Conservation (phyloP, 2,797 vertebrate genomes). For the Tinamus major region DNA sequence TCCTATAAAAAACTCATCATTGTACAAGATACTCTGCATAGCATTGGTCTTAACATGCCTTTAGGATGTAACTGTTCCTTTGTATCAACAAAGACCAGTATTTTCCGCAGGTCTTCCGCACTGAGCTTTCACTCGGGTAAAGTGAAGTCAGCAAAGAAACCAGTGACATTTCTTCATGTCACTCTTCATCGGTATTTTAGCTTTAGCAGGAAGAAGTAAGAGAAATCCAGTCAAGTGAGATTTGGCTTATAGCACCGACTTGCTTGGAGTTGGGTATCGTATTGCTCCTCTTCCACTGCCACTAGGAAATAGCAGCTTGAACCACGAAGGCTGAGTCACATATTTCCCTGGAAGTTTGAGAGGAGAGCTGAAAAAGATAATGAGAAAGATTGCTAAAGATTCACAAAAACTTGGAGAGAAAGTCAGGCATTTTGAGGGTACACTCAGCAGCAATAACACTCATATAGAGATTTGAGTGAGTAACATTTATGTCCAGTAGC, state of each 20-base stretch:
- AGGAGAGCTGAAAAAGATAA: conserved; percentile 14
- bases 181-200: background rate
- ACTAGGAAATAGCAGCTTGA: background rate
- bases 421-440: background rate
- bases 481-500: background rate
- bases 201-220: background rate
- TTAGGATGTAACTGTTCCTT: background rate
- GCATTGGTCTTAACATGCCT: background rate
- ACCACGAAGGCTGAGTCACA: background rate
- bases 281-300: background rate
- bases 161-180: background rate
- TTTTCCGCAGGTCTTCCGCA: background rate
- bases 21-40: background rate
- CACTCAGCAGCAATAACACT: background rate
- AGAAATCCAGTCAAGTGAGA: background rate
- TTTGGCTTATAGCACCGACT: background rate
- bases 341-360: background rate
- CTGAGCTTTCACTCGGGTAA: background rate
- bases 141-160: background rate
- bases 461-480: background rate
- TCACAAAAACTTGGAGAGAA: background rate
- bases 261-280: background rate
- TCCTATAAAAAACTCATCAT: background rate
- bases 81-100: background rate
- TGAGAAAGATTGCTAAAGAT: background rate